phyloP scores from a whole-genome alignment of 1,140 invertebrate species.

The Drosophila littoralis region DNA sequence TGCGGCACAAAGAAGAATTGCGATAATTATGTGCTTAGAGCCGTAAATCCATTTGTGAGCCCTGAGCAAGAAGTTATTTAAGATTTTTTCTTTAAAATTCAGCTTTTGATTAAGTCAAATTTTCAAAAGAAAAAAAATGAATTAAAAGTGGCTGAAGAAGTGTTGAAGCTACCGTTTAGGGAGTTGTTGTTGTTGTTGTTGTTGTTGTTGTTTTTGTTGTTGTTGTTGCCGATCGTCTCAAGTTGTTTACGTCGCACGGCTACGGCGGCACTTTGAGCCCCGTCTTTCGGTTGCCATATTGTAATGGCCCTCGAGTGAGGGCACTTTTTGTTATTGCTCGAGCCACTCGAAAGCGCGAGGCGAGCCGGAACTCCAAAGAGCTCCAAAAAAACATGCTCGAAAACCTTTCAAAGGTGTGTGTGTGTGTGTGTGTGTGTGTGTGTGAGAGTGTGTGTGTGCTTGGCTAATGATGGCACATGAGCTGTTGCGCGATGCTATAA shows the following conservation, averaged over 20 bases:
- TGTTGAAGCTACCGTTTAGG: constrained; percentile 46
- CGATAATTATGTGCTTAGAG: too few relatives aligned
- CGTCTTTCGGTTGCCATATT: constrained; percentile 2
- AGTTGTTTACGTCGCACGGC: constrained; percentile 27
- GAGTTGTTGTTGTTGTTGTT: constrained; percentile 1
- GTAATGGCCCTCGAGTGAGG: constrained; percentile 70
- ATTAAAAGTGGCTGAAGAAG: neutral
- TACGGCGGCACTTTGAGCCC: constrained; percentile 29
- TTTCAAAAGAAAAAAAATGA: neutral
- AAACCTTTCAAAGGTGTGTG: neutral
- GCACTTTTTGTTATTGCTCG: constrained; percentile 41
- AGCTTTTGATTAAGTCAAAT: neutral
- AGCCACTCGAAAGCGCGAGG: constrained; percentile 49
- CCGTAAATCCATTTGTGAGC: too few relatives aligned
- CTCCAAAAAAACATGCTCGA: neutral
- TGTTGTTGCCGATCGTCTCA: constrained; percentile 19
- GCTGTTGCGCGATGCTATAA: constrained; percentile 53
- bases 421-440: too few relatives aligned
- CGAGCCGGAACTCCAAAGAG: constrained; percentile 72
- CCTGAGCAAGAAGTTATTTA: too few relatives aligned
- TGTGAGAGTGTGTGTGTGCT: constrained; percentile 13
- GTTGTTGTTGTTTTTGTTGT: neutral
- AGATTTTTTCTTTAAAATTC: neutral
- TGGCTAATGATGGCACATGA: constrained; percentile 53
- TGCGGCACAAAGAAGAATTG: neutral